A percentile compares a stretch with the other conserved stretches of the same genome.
These are phyloP conservation scores for Planococcus citri DNA, from an alignment of 1,140 invertebrate genomes.

Conservation along the genomic window DNA sequence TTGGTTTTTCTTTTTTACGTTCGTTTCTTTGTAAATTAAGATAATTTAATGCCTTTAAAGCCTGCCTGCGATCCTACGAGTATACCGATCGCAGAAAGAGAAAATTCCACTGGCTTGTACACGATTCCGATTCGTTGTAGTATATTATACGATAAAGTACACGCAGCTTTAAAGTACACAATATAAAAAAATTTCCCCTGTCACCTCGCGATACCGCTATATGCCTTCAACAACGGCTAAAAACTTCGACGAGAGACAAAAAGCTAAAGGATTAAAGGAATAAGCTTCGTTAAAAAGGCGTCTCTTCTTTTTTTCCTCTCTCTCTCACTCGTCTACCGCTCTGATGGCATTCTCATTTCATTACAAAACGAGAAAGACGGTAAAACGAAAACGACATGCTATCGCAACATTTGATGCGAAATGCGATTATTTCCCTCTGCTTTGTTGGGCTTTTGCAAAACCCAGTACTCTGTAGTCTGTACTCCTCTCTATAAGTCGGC, in stretches of 20 bases:
- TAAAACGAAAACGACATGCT: not conserved
- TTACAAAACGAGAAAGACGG: not conserved
- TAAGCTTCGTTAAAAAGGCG: conserved; percentile 6
- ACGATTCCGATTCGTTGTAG: too few species aligned
- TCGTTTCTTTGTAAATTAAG: not conserved
- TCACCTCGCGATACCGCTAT: not conserved
- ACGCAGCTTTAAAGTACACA: not conserved
- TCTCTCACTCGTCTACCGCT: too few species aligned
- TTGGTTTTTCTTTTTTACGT: not conserved
- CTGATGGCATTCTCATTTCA: not conserved
- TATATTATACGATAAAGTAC: too few species aligned
- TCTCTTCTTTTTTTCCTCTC: not conserved
- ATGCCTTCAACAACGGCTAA: not conserved
- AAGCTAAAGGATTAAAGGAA: not conserved
- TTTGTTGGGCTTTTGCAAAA: too few species aligned
- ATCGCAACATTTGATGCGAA: not conserved
- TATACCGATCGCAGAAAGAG: too few species aligned
- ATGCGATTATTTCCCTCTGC: not conserved
- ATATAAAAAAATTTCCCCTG: not conserved
- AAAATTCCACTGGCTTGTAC: too few species aligned
- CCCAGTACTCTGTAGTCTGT: too few species aligned
- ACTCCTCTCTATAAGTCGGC: too few species aligned
- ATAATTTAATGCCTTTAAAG: not conserved
- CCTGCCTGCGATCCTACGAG: too few species aligned
- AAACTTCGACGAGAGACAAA: not conserved